phyloP scores from a whole-genome alignment of 1,140 invertebrate genomes.

The Chymomyza costata region DNA sequence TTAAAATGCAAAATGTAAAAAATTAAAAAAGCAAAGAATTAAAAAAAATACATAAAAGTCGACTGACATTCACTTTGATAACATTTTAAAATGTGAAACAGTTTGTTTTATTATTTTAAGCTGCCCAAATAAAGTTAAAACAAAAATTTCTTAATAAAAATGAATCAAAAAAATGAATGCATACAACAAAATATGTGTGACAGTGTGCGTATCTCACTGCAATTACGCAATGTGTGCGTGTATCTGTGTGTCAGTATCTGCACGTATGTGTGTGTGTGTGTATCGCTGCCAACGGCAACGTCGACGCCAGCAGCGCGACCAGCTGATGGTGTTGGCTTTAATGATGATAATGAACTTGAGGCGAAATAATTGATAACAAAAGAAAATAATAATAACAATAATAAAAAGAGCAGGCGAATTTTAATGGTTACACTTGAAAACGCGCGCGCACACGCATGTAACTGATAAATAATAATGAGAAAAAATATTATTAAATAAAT shows the following conservation, averaged over 20 bases:
- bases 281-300: not conserved
- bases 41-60: no score
- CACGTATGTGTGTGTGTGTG: constrained; percentile 11
- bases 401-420: constrained; percentile 24
- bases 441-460: no score
- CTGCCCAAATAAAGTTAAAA: constrained; percentile 40
- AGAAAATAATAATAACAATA: constrained; percentile 29
- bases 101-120: constrained; percentile 29
- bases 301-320: not conserved
- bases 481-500: constrained; percentile 53
- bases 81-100: constrained; percentile 30
- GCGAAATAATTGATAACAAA: constrained; percentile 59
- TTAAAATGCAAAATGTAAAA: constrained; percentile 21
- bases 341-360: constrained; percentile 72
- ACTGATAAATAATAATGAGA: constrained; percentile 52
- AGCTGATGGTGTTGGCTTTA: constrained; percentile 40
- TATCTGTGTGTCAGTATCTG: constrained; percentile 15
- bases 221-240: constrained; percentile 30
- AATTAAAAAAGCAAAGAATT: no score
- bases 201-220: not conserved
- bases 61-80: constrained; percentile 52
- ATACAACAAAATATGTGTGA: constrained; percentile 2
- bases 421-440: no score
- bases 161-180: not conserved
- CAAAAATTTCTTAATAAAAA: not conserved